These are phyloP conservation scores for Apogon hyalosoma DNA, from an alignment of 2,797 vertebrate genomes.

Conservation along the genomic window DNA sequence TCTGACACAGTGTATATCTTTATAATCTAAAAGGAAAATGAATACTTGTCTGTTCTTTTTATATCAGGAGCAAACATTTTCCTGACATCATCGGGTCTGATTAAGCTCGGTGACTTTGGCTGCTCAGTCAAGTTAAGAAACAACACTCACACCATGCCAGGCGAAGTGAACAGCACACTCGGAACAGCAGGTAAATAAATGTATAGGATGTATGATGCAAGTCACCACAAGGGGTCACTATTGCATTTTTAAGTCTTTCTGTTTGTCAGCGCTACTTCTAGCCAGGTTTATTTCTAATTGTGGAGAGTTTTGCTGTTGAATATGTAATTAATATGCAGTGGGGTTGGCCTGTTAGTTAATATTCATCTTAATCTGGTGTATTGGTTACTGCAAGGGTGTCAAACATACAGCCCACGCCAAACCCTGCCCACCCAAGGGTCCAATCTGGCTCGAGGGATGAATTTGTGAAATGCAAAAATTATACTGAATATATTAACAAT, in stretches of 20 bases:
- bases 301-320: neutral
- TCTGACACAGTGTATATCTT: neutral
- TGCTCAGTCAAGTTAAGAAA: constrained; percentile 98
- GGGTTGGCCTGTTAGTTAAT: too few relatives aligned
- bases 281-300: neutral
- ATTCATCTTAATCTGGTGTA: neutral
- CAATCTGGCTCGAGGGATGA: too few relatives aligned
- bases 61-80: constrained; percentile 96
- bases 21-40: neutral
- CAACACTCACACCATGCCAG: constrained; percentile 98
- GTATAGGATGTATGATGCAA: neutral
- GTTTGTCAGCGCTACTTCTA: neutral
- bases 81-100: constrained; percentile 95
- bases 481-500: too few relatives aligned
- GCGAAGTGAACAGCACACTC: constrained; percentile 98
- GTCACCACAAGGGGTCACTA: constrained; percentile 41
- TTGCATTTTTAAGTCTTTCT: neutral
- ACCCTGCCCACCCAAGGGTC: too few relatives aligned
- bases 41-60: neutral
- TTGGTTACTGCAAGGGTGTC: neutral
- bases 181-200: constrained; percentile 92
- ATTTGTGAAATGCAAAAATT: too few relatives aligned
- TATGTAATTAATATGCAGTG: neutral
- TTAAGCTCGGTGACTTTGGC: constrained; percentile 98
- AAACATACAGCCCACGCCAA: too few relatives aligned